Conservation (phyloP, 2,888 invertebrate genomes). For the Resseliella maxima region DNA sequence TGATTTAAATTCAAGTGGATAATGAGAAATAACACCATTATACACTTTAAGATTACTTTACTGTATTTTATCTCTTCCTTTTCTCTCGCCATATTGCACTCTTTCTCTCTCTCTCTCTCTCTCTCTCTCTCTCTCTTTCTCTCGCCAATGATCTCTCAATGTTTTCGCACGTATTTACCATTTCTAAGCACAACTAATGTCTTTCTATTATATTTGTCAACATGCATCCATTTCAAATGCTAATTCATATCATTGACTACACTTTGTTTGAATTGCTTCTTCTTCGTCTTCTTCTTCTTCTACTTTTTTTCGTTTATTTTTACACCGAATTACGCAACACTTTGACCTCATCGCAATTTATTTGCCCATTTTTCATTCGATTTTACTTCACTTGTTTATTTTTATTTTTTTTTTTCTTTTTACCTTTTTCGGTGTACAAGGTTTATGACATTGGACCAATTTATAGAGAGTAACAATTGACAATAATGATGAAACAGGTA, state of each 20-base stretch:
- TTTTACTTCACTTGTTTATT: background rate
- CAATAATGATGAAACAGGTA: no score
- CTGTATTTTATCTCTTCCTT: no score
- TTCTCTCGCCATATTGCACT: no score
- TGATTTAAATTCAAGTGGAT: conserved; percentile 3
- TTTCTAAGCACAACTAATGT: background rate
- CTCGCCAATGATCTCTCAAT: no score
- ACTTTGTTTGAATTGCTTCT: background rate
- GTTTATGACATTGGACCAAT: no score
- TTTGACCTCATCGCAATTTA: background rate
- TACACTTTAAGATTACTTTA: background rate
- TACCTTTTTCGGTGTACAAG: background rate
- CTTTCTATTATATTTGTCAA: background rate
- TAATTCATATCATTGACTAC: background rate
- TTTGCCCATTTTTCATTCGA: background rate
- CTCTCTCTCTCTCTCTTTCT: no score
- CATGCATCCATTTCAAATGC: background rate
- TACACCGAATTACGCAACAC: background rate
- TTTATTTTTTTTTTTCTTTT: background rate
- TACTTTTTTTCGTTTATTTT: background rate
- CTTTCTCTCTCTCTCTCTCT: no score
- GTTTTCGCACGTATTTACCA: background rate
- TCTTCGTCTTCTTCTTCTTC: no score
- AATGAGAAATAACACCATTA: conserved; percentile 38
- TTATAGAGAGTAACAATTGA: no score